phyloP scores from a whole-genome alignment of 2,113 vertebrate species.

The Pan paniscus region DNA sequence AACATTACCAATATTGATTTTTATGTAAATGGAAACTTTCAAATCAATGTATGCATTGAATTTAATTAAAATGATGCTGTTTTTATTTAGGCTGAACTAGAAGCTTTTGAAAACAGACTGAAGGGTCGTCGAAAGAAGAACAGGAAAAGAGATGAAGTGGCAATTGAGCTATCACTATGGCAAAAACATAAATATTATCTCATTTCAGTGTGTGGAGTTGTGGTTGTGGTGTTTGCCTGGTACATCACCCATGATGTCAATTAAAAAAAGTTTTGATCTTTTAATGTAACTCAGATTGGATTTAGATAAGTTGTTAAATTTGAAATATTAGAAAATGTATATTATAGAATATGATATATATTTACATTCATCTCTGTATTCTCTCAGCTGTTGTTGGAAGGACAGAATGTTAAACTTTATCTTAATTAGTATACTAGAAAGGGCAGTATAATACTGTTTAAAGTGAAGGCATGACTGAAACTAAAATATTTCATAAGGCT shows the following conservation, averaged over 20 bases:
- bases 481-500: neutral
- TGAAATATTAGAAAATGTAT: constrained; percentile 60
- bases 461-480: constrained; percentile 57
- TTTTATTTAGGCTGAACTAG: constrained; percentile 92
- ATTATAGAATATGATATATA: constrained; percentile 30
- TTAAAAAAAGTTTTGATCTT: constrained; percentile 66
- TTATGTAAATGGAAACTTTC: neutral
- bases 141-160: constrained; percentile 89
- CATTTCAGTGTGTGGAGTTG: constrained; percentile 85
- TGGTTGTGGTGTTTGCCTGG: constrained; percentile 85
- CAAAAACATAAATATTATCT: constrained; percentile 87
- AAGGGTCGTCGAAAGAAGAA: constrained; percentile 93
- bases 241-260: constrained; percentile 82
- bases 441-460: constrained; percentile 36
- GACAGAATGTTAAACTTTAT: constrained; percentile 58
- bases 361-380: constrained; percentile 54
- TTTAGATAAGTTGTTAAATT: constrained; percentile 62
- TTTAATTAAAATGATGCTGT: constrained; percentile 57
- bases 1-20: constrained; percentile 18
- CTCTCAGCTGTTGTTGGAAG: constrained; percentile 46
- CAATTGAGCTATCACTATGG: constrained; percentile 85
- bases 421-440: constrained; percentile 47
- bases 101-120: constrained; percentile 96
- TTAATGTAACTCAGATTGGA: constrained; percentile 72
- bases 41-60: neutral